phyloP scores from a whole-genome alignment of 2,113 vertebrate species.

The Lanius ludovicianus region DNA sequence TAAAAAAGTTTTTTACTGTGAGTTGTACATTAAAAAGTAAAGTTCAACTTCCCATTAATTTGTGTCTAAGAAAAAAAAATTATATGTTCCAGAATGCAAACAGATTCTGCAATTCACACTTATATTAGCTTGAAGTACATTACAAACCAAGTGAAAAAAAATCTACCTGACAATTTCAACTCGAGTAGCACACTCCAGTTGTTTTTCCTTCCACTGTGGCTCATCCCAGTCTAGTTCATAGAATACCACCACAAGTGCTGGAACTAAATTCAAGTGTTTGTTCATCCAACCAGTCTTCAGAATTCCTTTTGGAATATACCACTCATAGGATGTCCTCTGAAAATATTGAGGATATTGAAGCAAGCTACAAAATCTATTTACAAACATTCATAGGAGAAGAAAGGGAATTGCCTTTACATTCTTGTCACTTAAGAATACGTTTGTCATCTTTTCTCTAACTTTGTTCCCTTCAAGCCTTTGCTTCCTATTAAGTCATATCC shows the following conservation, averaged over 20 bases:
- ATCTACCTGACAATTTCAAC: conserved; percentile 95
- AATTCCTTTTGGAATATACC: conserved; percentile 99
- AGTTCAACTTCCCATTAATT: not conserved
- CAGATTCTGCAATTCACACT: not conserved
- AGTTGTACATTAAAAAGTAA: not conserved
- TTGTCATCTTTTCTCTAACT: not conserved
- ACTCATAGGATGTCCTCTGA: conserved; percentile 95
- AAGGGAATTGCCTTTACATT: not conserved
- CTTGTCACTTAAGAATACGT: not conserved
- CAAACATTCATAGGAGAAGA: not conserved
- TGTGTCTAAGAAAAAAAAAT: not conserved
- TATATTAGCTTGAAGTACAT: not conserved
- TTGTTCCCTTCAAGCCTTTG: not conserved
- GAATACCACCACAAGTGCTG: conserved; percentile 95
- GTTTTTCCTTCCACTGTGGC: conserved; percentile 96
- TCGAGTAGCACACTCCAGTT: conserved; percentile 93
- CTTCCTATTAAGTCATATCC: not conserved
- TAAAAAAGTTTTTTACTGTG: not conserved
- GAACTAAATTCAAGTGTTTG: conserved; percentile 95
- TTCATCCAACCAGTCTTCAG: conserved; percentile 99
- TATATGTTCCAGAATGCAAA: not conserved
- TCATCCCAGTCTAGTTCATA: conserved; percentile 99
- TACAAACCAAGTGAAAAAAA: not conserved
- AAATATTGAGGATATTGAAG: conserved; percentile 10
- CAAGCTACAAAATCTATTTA: not conserved